Evolutionary conservation across 1,140 invertebrate species (phyloP), one percentile per base, ranked within the genome.

Genomic region (Dinoponera quadriceps): DNA sequence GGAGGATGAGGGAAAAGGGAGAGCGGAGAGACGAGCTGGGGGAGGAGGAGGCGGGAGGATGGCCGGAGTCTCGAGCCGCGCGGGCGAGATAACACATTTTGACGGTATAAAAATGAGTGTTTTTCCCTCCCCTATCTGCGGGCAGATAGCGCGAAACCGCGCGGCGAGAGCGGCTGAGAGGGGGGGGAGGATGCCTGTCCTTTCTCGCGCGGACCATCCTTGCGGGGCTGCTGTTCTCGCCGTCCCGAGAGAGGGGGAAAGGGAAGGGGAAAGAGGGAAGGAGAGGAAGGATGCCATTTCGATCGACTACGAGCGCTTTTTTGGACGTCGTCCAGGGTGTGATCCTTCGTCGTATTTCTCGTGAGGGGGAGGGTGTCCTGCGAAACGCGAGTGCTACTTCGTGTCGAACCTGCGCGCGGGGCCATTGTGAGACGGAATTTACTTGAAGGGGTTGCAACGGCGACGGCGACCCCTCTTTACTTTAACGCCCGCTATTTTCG

Each of bases 51-150:
- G 20, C 14, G 44, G 38, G 44, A 55, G 68, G 51, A 71, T 44
- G 54, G 77, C 25, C 44, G 74, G 75, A 80, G 74, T 68, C 54
- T 80, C 86, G 86, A 88, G 88, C 88, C 83, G 87, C 87, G 63
- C 86, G 63, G 84, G 86, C 74, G 85, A 88, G 87, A 88, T 88
- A 88, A 88, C 87, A 88, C 87, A 89, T 88, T 88, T 88, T 88
- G 87, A 88, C 87, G 87, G 87, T 88, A 88, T 88, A 88, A 88
- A 88, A 88, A 88, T 88, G 87, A 88, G 87, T 88, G 87, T 88
- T 88, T 88, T 88, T 88, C 87, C 86, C 87, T 83, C 84, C 69
- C 85, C 84, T 88, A 88, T 88, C 87, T 84, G 81, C 63, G 57
- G 83, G 33, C 80, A 84, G 86, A 88, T 88, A 88, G 87, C 81